phyloP scores from a whole-genome alignment of 2,113 vertebrate genomes.

The Smithornis capensis region DNA sequence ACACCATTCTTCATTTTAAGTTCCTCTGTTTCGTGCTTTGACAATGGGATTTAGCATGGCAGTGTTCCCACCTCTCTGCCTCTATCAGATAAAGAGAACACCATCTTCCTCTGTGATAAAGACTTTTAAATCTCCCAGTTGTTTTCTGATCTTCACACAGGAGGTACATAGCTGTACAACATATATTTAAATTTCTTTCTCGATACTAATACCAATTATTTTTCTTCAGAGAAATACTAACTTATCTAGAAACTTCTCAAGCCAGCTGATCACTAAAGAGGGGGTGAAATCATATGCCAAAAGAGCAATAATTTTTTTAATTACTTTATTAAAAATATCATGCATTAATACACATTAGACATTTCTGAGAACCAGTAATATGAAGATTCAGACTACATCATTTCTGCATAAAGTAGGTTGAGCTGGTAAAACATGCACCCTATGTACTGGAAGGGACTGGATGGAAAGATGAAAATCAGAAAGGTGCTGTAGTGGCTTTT shows the following conservation, averaged over 20 bases:
- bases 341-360: slow-evolving; percentile 56
- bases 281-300: neutral
- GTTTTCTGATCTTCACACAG: neutral
- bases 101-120: neutral
- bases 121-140: neutral
- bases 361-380: slow-evolving; percentile 56
- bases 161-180: neutral
- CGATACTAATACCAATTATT: neutral
- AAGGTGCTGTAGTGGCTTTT: slow-evolving; percentile 30
- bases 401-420: slow-evolving; percentile 40
- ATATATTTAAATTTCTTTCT: neutral
- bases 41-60: neutral
- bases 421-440: slow-evolving; percentile 46
- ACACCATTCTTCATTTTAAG: neutral
- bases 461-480: slow-evolving; percentile 13
- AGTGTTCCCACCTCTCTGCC: neutral
- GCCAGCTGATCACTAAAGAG: neutral
- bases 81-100: neutral
- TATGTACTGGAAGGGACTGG: neutral
- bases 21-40: neutral
- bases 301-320: neutral
- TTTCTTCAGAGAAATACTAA: neutral
- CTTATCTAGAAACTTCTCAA: neutral
- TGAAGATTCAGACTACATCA: slow-evolving; percentile 45
- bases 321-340: slow-evolving; percentile 69